These are phyloP conservation scores for Nerophis lumbriciformis DNA, from an alignment of 2,113 vertebrate species.

Conservation along the genomic window DNA sequence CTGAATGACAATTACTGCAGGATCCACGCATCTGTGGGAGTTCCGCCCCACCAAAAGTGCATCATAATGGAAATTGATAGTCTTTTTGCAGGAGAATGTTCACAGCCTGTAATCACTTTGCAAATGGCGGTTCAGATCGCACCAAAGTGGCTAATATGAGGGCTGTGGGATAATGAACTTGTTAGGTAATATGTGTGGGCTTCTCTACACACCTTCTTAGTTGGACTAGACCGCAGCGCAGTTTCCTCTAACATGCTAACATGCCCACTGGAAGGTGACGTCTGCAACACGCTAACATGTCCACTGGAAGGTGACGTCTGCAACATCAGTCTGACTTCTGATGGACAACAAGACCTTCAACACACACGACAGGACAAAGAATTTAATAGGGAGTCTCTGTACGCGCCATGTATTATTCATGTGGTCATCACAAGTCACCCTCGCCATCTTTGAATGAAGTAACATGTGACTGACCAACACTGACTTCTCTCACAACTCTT, in stretches of 20 bases:
- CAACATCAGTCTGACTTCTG: conserved; percentile 39
- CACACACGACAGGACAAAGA: conserved; percentile 50
- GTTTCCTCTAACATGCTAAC: conserved; percentile 1
- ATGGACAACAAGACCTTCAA: conserved; percentile 45
- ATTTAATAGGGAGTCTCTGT: conserved; percentile 53
- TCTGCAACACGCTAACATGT: conserved; percentile 23
- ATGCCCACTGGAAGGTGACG: no score
- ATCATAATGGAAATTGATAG: conserved; percentile 28
- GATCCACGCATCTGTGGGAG: conserved; percentile 31
- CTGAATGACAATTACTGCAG: conserved; percentile 45
- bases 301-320: conserved; percentile 57
- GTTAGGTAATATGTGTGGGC: conserved; percentile 15
- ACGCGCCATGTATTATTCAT: conserved; percentile 70
- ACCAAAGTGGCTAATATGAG: conserved; percentile 9
- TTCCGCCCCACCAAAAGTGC: conserved; percentile 20
- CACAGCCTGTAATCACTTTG: conserved; percentile 34
- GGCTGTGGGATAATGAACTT: conserved; percentile 4
- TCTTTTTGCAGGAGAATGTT: conserved; percentile 2
- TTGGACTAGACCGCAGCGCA: conserved; percentile 3
- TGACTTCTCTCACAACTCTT: conserved; percentile 51
- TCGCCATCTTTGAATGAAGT: conserved; percentile 60
- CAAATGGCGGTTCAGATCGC: conserved; percentile 22
- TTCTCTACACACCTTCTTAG: conserved; percentile 16
- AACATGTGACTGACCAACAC: conserved; percentile 65
- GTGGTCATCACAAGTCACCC: conserved; percentile 64